A percentile compares a stretch with the other conserved stretches of the same genome.
These are phyloP conservation scores for Cremastobaeus sp. DNA, from an alignment of 2,888 invertebrate genomes.

Conservation along the genomic window DNA sequence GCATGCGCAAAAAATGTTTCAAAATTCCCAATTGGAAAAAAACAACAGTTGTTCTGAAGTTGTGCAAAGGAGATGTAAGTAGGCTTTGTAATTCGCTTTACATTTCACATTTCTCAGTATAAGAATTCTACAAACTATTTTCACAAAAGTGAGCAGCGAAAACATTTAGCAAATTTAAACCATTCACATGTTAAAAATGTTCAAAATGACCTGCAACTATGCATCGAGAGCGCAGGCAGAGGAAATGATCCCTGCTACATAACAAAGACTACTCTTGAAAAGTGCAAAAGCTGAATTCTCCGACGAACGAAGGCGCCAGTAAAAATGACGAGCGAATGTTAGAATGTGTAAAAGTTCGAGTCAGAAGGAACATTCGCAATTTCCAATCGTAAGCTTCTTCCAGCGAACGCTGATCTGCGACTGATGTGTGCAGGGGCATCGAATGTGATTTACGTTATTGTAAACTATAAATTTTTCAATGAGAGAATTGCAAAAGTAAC, in stretches of 20 bases:
- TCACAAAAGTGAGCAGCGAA: no score
- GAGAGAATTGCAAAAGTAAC: no score
- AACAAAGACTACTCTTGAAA: constrained; percentile 32
- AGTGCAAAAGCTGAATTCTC: constrained; percentile 35
- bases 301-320: constrained; percentile 34
- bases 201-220: constrained; percentile 9
- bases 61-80: no score
- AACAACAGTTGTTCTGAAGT: no score
- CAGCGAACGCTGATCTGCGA: constrained; percentile 23
- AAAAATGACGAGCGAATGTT: constrained; percentile 45
- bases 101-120: no score
- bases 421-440: constrained; percentile 13
- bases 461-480: no score
- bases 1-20: no score
- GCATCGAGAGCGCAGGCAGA: constrained; percentile 1
- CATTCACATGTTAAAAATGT: no score
- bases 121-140: no score
- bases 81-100: no score
- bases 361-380: constrained; percentile 23
- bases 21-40: no score
- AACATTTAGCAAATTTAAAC: no score
- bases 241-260: constrained; percentile 30
- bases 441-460: constrained; percentile 20
- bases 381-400: constrained; percentile 34
- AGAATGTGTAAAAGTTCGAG: constrained; percentile 23